phyloP scores from a whole-genome alignment of 2,797 vertebrate species.

The Phrynocephalus guinanensis region DNA sequence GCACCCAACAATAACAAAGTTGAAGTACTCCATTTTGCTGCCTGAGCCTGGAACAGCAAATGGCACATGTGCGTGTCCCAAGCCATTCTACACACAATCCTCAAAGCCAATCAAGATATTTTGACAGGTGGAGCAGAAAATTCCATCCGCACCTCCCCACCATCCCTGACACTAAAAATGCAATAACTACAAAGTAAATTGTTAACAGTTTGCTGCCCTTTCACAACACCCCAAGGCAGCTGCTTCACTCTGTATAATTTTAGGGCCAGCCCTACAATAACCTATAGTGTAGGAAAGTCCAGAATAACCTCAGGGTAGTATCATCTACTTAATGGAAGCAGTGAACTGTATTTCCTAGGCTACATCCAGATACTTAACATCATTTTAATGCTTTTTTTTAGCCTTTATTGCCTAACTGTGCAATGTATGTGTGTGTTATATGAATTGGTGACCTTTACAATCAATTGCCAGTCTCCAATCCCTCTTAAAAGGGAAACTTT shows the following conservation, averaged over 20 bases:
- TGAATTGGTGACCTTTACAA: slow-evolving; percentile 23
- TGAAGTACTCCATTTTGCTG: no score
- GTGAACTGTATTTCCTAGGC: neutral
- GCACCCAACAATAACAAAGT: no score
- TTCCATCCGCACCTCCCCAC: no score
- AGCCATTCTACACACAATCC: no score
- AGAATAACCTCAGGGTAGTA: neutral
- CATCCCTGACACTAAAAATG: no score
- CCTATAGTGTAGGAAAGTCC: neutral
- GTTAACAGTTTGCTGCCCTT: no score
- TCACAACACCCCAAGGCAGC: neutral
- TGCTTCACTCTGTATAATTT: neutral
- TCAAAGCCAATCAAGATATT: no score
- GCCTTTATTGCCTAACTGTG: slow-evolving; percentile 1
- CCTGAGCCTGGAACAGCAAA: no score
- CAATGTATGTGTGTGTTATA: neutral
- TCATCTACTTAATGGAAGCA: slow-evolving; percentile 2
- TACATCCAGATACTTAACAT: slow-evolving; percentile 13
- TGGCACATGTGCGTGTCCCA: no score
- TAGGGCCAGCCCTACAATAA: neutral
- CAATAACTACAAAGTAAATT: no score
- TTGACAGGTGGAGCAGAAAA: no score
- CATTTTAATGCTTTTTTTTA: slow-evolving; percentile 33
- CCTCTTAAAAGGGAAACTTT: slow-evolving; percentile 20
- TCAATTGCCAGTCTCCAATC: slow-evolving; percentile 11